phyloP scores from a whole-genome alignment of 1,140 invertebrate species.

The Orussus abietinus region DNA sequence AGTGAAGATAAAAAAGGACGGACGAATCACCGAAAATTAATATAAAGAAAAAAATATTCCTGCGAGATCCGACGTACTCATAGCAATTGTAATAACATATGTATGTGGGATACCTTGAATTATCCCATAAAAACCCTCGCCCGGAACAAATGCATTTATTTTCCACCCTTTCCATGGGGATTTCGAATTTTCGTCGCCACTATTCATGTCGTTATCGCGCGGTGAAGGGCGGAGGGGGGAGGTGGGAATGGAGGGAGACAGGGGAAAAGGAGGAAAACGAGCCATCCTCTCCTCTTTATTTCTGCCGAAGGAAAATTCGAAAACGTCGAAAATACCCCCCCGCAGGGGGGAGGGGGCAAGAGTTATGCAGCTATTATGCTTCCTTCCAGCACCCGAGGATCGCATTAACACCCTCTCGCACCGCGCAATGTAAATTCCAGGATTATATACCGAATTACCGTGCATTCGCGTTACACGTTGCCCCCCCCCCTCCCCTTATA shows the following conservation, averaged over 20 bases:
- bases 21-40: too few species aligned
- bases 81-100: too few species aligned
- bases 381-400: neutral
- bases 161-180: too few species aligned
- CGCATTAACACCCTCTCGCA: neutral
- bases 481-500: too few species aligned
- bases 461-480: too few species aligned
- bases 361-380: constrained; percentile 9
- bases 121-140: too few species aligned
- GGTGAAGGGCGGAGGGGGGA: constrained; percentile 8
- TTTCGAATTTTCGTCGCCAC: constrained; percentile 2
- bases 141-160: too few species aligned
- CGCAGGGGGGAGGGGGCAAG: neutral
- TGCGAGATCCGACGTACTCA: too few species aligned
- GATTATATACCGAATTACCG: constrained; percentile 30
- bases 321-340: too few species aligned
- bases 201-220: constrained; percentile 6
- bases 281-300: constrained; percentile 2
- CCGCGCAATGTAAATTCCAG: constrained; percentile 11
- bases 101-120: too few species aligned
- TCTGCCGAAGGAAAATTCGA: neutral
- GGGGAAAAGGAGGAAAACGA: constrained; percentile 4
- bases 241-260: neutral
- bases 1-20: too few species aligned
- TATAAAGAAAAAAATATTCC: too few species aligned